Conservation (phyloP, 2,113 vertebrate species). For the Recurvirostra avosetta region DNA sequence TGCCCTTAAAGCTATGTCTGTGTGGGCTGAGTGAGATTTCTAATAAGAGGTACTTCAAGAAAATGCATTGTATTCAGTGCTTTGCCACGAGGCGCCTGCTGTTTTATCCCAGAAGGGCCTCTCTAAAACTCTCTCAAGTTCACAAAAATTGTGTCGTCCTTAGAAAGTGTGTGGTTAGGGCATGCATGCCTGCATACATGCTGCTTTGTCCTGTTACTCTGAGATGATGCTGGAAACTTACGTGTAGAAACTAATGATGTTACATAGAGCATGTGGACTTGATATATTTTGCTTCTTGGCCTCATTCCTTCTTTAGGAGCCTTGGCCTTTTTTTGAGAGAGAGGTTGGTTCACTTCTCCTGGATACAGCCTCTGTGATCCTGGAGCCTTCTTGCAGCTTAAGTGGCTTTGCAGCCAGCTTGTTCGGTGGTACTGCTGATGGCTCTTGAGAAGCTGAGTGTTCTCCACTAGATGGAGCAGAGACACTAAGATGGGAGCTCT, state of each 20-base stretch:
- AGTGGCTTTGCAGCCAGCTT: not conserved
- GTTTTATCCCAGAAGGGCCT: not conserved
- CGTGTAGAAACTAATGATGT: not conserved
- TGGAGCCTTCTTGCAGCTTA: not conserved
- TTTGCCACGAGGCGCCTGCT: not conserved
- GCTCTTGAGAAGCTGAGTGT: not conserved
- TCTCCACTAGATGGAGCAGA: conserved; percentile 68
- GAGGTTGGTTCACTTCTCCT: not conserved
- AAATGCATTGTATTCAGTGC: not conserved
- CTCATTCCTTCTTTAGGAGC: not conserved
- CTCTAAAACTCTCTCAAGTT: not conserved
- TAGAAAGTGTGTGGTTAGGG: not conserved
- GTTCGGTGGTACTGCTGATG: not conserved
- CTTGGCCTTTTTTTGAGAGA: not conserved
- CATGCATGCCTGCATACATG: too few relatives aligned
- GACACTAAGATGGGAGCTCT: not conserved
- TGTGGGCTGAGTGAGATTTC: not conserved
- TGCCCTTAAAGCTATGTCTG: not conserved
- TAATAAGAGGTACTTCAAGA: not conserved
- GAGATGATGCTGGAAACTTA: not conserved
- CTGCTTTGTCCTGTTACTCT: not conserved
- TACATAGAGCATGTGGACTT: accelerated
- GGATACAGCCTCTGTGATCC: not conserved
- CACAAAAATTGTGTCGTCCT: not conserved
- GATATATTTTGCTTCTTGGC: not conserved